A percentile compares a stretch with the other conserved stretches of the same genome.
Conservation (phyloP, 2,888 invertebrate species). For the Odontocerum albicorne region DNA sequence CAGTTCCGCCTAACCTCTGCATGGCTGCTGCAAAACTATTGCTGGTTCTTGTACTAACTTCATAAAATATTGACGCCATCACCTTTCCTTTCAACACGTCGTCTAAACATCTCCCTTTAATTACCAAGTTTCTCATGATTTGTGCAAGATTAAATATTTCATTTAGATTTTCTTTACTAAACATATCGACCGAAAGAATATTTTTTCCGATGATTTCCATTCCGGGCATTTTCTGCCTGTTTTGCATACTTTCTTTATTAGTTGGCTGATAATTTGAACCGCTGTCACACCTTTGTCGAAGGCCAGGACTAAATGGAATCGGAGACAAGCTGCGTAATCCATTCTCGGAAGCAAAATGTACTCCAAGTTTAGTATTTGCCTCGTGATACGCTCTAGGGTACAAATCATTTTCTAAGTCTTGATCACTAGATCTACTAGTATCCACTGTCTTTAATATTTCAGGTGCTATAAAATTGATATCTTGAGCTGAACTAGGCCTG, state of each 20-base stretch:
- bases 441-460: slow-evolving; percentile 43
- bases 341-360: slow-evolving; percentile 61
- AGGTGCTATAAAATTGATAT: slow-evolving; percentile 50
- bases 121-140: slow-evolving; percentile 77
- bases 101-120: slow-evolving; percentile 81
- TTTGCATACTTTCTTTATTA: slow-evolving; percentile 47
- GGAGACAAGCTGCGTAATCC: slow-evolving; percentile 56
- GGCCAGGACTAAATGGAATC: slow-evolving; percentile 47
- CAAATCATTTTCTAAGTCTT: slow-evolving; percentile 50
- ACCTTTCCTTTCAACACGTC: slow-evolving; percentile 89
- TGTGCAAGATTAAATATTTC: slow-evolving; percentile 94
- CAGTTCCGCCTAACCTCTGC: slow-evolving; percentile 92
- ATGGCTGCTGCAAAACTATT: slow-evolving; percentile 97
- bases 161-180: slow-evolving; percentile 87
- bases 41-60: slow-evolving; percentile 94
- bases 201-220: slow-evolving; percentile 67
- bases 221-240: slow-evolving; percentile 48
- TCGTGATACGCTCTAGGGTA: slow-evolving; percentile 42
- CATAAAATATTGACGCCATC: slow-evolving; percentile 96
- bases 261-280: slow-evolving; percentile 53
- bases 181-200: slow-evolving; percentile 82
- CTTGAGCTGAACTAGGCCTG: slow-evolving; percentile 60
- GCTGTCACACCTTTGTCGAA: slow-evolving; percentile 60
- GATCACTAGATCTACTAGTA: slow-evolving; percentile 47
- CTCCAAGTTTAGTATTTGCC: slow-evolving; percentile 49